phyloP scores from a whole-genome alignment of 2,888 invertebrate species.

The Netelia inedita region DNA sequence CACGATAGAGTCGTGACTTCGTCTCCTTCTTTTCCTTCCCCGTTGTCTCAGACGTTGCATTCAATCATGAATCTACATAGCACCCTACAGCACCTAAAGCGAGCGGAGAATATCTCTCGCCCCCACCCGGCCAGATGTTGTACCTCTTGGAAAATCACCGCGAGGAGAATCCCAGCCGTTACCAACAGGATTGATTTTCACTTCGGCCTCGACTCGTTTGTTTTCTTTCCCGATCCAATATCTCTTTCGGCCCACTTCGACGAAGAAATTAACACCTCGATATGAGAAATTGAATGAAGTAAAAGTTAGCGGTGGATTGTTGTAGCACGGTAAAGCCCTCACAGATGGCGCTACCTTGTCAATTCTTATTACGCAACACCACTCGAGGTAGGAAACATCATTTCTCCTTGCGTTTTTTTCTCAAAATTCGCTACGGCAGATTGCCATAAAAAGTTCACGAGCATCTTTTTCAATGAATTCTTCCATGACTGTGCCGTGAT shows the following conservation, averaged over 20 bases:
- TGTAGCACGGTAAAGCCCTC: too few species aligned
- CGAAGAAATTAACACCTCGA: conserved; percentile 22
- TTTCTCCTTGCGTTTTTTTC: too few species aligned
- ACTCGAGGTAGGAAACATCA: too few species aligned
- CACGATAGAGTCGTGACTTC: conserved; percentile 10
- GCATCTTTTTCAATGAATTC: too few species aligned
- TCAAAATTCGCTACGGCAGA: too few species aligned
- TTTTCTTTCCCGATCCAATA: conserved; percentile 28
- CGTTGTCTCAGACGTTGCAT: conserved; percentile 6
- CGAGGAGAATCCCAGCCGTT: conserved; percentile 26
- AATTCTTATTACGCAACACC: too few species aligned
- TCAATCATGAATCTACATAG: conserved; percentile 38
- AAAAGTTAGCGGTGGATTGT: neutral
- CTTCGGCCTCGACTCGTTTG: neutral
- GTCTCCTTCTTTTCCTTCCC: neutral
- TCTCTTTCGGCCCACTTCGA: neutral
- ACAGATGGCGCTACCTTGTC: too few species aligned
- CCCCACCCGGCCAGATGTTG: conserved; percentile 16
- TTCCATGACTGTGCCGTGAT: too few species aligned
- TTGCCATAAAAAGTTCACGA: too few species aligned
- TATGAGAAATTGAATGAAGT: neutral
- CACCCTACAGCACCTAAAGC: conserved; percentile 5
- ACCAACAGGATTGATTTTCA: conserved; percentile 26
- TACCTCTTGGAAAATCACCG: conserved; percentile 8
- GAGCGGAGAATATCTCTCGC: conserved; percentile 21